phyloP scores from a whole-genome alignment of 2,797 vertebrate species.

The Typhlichthys subterraneus region DNA sequence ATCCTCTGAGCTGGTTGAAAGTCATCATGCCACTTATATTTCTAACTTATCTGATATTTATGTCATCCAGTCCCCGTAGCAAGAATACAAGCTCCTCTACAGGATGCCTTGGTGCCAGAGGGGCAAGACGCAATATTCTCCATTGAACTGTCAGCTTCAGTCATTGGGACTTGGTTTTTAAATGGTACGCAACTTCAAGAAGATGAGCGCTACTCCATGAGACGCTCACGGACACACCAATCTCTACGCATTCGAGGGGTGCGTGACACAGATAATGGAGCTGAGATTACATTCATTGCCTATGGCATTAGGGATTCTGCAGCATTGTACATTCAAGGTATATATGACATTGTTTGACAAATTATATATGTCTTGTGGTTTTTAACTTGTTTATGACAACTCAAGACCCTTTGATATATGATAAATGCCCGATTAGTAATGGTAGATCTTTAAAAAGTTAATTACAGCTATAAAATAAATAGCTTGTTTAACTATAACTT shows the following conservation, averaged over 20 bases:
- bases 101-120: conserved; percentile 82
- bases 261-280: conserved; percentile 80
- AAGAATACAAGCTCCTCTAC: conserved; percentile 85
- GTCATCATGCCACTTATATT: neutral
- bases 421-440: neutral
- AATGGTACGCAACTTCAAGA: conserved; percentile 82
- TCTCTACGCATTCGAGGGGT: conserved; percentile 82
- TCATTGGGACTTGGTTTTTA: conserved; percentile 89
- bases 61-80: conserved; percentile 85
- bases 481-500: too few relatives aligned
- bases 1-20: too few relatives aligned
- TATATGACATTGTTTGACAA: neutral
- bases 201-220: conserved; percentile 74
- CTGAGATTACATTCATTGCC: conserved; percentile 88
- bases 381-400: neutral
- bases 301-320: conserved; percentile 86
- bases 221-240: conserved; percentile 80
- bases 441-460: neutral
- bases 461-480: too few relatives aligned
- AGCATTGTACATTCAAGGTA: conserved; percentile 89
- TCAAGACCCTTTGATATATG: neutral
- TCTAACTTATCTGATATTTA: neutral
- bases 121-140: conserved; percentile 87
- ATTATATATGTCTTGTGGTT: neutral
- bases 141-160: conserved; percentile 86